Evolutionary conservation across 2,888 invertebrate genomes (phyloP), one percentile per base, ranked within the genome.

Genomic region (Gastrophysa polygoni): DNA sequence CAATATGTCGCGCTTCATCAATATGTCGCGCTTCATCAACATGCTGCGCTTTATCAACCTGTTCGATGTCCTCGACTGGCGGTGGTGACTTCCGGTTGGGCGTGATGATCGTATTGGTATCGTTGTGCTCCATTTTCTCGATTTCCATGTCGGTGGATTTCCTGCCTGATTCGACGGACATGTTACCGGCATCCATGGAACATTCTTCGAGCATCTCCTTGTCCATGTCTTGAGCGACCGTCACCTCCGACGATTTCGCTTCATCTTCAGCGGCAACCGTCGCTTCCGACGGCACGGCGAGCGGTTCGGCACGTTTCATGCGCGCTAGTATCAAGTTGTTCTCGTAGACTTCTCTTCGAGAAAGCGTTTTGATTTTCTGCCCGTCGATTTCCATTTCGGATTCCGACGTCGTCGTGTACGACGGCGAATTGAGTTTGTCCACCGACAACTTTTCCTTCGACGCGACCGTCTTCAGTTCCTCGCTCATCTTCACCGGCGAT

Each of bases 331-430:
- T 67, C 60, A 64, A 57, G 54, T 69, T 71, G 57, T 54, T 68
- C 72, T 77, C 76, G 67, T 80, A 69, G 6, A 80, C 78, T 68
- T 82, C 80, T 63, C 80, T 80, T 32, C 77, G 79, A 0, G 81
- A 81, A 51, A 82, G 78, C 4, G 79, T 81, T 67, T 82, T 81
- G 43, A 82, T 81, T 71, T 82, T 81, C 65, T 82, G 82, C 1
- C 82, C 81, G 65, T 82, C 82, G 38, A 82, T 82, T 74, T 82
- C 82, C 17, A 81, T 79, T 71, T 83, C 82, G 0, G 81, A 82
- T 71, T 82, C 82, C 2, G 82, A 81, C 8, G 81, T 80, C 21
- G 80, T 79, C 8, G 74, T 76, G 62, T 77, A 78, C 16, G 70
- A 57, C 1, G 75, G 73, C 1, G 78, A 74, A 51, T 73, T 71